Evolutionary conservation across 2,797 vertebrate species (phyloP), one percentile per base, ranked within the genome.

Genomic region (Bradypodion pumilum): DNA sequence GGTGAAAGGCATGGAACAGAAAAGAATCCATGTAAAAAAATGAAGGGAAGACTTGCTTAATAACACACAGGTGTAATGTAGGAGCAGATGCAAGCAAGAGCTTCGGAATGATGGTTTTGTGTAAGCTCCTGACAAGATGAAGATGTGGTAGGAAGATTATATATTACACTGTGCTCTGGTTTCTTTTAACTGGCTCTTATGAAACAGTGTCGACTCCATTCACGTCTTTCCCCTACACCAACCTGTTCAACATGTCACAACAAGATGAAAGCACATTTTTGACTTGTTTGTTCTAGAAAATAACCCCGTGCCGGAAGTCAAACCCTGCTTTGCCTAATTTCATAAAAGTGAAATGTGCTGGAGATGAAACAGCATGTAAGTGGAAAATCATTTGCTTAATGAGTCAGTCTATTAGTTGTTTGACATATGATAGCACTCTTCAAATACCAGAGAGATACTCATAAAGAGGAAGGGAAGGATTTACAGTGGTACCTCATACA

Each of bases 41-140:
- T n/a, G n/a, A n/a, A n/a, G n/a, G n/a, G n/a, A 83, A 93, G 86
- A 59, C 65, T 37, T 79, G 81, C 83, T 92, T 90, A 88, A 85
- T 85, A 91, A 89, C 49, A 89, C 88, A 56, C 15, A 85, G 32
- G n/a, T 70, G 4, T 81, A 89, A 88, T 0, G 0, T 32, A 86
- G 3, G n/a, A 91, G 70, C n/a, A 86, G 80, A n/a, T 60, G 78
- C 12, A 85, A 87, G 59, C 83, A 87, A 90, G 80, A 10, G 25
- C 63, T 86, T 87, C 70, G 74, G 40, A 69, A 82, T 69, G 29
- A 90, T 37, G 82, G 49, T 2, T 91, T 62, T 80, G 19, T 85
- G 56, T 80, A 78, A 85, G 65, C 78, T 83, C 91, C 88, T 89
- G 82, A 89, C 74, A 89, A 87, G 65, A 86, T 84, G 69, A 75